Evolutionary conservation across 2,113 vertebrate species (phyloP).

Genomic region (Syngnathus typhle): DNA sequence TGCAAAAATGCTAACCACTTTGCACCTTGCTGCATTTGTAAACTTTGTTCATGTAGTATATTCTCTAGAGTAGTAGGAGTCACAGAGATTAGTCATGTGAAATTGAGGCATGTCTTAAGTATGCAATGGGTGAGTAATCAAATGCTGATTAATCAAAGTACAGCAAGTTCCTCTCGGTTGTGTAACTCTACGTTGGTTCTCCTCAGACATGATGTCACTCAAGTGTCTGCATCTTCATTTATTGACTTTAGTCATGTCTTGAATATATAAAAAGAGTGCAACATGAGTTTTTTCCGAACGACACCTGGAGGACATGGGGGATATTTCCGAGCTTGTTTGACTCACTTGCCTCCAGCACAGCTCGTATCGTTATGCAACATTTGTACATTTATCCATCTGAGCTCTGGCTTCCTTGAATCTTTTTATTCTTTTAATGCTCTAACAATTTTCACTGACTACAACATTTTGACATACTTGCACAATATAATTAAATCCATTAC

Average conservation of each 20-base stretch:
- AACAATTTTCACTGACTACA: background rate
- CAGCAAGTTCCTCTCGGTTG: background rate
- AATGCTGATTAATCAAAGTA: background rate
- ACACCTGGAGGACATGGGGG: conserved; percentile 35
- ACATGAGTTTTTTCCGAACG: background rate
- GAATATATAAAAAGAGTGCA: conserved; percentile 21
- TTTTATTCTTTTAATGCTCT: background rate
- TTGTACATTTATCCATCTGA: background rate
- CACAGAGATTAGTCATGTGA: background rate
- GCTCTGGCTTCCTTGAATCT: background rate
- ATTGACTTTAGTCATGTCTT: conserved; percentile 18
- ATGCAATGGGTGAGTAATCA: background rate
- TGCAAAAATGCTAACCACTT: background rate
- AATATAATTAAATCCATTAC: background rate
- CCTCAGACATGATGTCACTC: conserved; percentile 2
- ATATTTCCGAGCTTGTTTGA: conserved; percentile 16
- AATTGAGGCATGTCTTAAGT: background rate
- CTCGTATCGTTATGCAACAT: conserved; percentile 2
- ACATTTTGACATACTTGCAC: background rate
- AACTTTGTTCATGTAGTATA: background rate
- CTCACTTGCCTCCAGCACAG: conserved; percentile 28
- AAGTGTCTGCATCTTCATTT: background rate
- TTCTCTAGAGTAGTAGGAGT: background rate
- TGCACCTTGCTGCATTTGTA: background rate
- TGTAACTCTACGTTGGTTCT: background rate